Conservation (phyloP, 2,113 vertebrate species). For the Phyllopteryx taeniolatus region DNA sequence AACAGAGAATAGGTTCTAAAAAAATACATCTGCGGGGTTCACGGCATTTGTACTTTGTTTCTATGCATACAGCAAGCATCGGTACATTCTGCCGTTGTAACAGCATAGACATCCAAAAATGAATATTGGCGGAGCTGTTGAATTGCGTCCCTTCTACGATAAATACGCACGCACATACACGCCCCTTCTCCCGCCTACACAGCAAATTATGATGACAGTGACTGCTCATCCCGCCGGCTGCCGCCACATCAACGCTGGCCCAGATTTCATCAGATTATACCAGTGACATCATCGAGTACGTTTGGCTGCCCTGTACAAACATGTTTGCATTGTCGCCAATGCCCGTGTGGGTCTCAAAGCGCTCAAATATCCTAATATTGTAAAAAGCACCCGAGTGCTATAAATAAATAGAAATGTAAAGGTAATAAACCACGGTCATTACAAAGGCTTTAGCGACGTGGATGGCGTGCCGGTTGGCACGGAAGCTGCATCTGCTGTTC, state of each 20-base stretch:
- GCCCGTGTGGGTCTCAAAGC: slow-evolving; percentile 7
- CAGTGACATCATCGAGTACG: slow-evolving; percentile 56
- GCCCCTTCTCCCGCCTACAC: slow-evolving; percentile 40
- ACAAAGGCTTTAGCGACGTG: slow-evolving; percentile 5
- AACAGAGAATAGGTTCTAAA: too few relatives aligned
- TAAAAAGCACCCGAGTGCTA: slow-evolving; percentile 2
- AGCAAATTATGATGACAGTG: slow-evolving; percentile 59
- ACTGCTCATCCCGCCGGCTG: slow-evolving; percentile 61
- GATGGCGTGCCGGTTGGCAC: slow-evolving; percentile 20
- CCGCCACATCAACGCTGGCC: slow-evolving; percentile 56
- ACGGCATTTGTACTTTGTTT: too few relatives aligned
- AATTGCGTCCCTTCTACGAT: slow-evolving; percentile 3
- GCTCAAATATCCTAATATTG: slow-evolving; percentile 6
- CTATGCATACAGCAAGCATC: neutral
- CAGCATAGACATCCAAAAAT: slow-evolving; percentile 5
- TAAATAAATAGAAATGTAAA: neutral
- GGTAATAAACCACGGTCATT: neutral
- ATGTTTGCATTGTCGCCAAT: slow-evolving; percentile 6
- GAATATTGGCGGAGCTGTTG: slow-evolving; percentile 7
- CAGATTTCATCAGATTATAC: slow-evolving; percentile 66
- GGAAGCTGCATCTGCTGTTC: slow-evolving; percentile 34
- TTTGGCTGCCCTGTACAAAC: slow-evolving; percentile 8
- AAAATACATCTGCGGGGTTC: too few relatives aligned
- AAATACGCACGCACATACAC: slow-evolving; percentile 1
- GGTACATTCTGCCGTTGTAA: slow-evolving; percentile 21